Conservation (phyloP, 2,888 invertebrate genomes). For the Phyllotreta striolata region DNA sequence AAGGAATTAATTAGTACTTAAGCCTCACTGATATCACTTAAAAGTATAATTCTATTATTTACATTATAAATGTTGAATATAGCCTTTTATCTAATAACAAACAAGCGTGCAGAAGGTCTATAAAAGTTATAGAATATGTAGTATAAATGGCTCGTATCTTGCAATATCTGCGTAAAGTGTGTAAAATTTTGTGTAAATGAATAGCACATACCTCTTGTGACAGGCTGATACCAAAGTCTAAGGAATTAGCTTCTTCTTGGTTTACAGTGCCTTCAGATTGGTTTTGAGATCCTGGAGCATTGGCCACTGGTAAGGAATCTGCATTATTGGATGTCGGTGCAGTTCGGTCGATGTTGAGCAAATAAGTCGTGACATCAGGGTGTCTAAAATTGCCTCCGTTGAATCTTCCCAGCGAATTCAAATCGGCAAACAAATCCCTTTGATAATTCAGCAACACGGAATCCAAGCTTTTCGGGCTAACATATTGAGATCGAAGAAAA, state of each 20-base stretch:
- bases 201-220: conserved; percentile 55
- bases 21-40: too few species aligned
- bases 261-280: conserved; percentile 40
- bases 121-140: too few species aligned
- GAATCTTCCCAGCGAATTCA: conserved; percentile 75
- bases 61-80: too few species aligned
- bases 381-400: conserved; percentile 64
- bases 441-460: conserved; percentile 76
- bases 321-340: conserved; percentile 43
- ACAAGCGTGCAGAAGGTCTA: too few species aligned
- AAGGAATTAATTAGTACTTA: not conserved
- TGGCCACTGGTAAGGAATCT: conserved; percentile 38
- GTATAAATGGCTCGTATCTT: too few species aligned
- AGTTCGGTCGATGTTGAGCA: conserved; percentile 66
- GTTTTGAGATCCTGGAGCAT: conserved; percentile 35
- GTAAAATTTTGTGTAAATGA: not conserved
- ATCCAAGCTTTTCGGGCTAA: conserved; percentile 78
- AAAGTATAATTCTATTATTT: too few species aligned
- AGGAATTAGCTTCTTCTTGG: conserved; percentile 41
- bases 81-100: too few species aligned
- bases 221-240: conserved; percentile 49
- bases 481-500: conserved; percentile 68
- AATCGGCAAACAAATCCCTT: conserved; percentile 75
- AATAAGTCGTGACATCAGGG: conserved; percentile 67
- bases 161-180: too few species aligned